A percentile compares a stretch with the other conserved stretches of the same genome.
These are phyloP conservation scores for Anastrepha ludens DNA, from an alignment of 1,140 invertebrate species.

Conservation along the genomic window DNA sequence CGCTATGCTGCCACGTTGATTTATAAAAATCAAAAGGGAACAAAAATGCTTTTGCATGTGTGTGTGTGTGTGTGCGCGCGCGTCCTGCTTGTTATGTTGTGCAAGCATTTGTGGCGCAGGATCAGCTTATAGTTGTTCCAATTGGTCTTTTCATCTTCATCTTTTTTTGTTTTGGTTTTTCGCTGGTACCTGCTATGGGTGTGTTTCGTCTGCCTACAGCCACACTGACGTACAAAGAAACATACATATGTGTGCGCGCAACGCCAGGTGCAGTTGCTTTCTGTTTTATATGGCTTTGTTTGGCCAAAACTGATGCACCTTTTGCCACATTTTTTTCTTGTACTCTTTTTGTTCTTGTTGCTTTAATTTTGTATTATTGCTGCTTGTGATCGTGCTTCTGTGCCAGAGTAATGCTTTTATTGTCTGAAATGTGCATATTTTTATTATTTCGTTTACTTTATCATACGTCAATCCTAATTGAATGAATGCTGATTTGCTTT, in stretches of 20 bases:
- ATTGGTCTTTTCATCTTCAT: neutral
- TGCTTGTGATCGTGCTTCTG: neutral
- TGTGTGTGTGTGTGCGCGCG: neutral
- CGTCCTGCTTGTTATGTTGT: conserved; percentile 25
- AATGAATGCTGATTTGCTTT: neutral
- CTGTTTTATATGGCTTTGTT: conserved; percentile 34
- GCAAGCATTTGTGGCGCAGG: conserved; percentile 16
- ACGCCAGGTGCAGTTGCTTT: conserved; percentile 47
- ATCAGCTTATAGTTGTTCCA: conserved; percentile 31
- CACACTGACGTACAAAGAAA: neutral
- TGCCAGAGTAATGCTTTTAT: neutral
- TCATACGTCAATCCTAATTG: neutral
- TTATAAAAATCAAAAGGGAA: conserved; percentile 30
- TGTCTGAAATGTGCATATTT: conserved; percentile 41
- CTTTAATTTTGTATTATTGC: neutral
- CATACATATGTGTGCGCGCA: neutral
- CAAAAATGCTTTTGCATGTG: neutral
- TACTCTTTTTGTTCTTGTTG: neutral
- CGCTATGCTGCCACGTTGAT: conserved; percentile 20
- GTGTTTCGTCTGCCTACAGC: neutral
- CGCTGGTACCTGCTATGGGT: conserved; percentile 33
- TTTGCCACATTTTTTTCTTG: conserved; percentile 8
- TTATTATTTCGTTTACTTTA: neutral
- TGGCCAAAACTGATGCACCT: conserved; percentile 41
- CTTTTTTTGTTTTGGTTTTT: neutral